Conservation (phyloP, 1,140 invertebrate genomes). For the Megalopta genalis region DNA sequence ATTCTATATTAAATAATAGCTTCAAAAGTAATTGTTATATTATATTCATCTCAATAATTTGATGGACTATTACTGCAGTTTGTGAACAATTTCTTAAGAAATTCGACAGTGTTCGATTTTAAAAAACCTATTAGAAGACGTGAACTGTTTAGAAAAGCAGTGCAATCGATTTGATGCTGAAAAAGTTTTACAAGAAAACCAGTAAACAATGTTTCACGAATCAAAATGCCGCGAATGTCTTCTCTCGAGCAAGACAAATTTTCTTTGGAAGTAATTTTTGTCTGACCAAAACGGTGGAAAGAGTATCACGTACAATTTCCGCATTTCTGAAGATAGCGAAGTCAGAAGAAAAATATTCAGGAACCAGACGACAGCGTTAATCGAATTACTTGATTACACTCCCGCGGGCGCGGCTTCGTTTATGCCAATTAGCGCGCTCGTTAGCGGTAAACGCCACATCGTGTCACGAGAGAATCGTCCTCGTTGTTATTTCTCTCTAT, state of each 20-base stretch:
- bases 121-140: no score
- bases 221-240: no score
- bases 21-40: no score
- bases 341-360: slow-evolving; percentile 21
- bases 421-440: slow-evolving; percentile 68
- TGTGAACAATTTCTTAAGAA: no score
- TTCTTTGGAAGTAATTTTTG: background rate
- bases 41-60: no score
- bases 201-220: no score
- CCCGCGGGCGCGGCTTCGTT: slow-evolving; percentile 59
- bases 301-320: background rate
- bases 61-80: no score
- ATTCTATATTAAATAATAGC: no score
- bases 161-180: no score
- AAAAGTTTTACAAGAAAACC: no score
- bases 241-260: background rate
- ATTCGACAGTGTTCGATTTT: no score
- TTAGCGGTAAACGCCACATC: slow-evolving; percentile 65
- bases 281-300: background rate
- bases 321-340: background rate
- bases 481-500: slow-evolving; percentile 45
- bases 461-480: slow-evolving; percentile 48
- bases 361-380: slow-evolving; percentile 43
- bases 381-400: slow-evolving; percentile 50
- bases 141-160: no score